A percentile compares a stretch with the other conserved stretches of the same genome.
Conservation (phyloP, 2,797 vertebrate species). For the Sebastes hubbsi region DNA sequence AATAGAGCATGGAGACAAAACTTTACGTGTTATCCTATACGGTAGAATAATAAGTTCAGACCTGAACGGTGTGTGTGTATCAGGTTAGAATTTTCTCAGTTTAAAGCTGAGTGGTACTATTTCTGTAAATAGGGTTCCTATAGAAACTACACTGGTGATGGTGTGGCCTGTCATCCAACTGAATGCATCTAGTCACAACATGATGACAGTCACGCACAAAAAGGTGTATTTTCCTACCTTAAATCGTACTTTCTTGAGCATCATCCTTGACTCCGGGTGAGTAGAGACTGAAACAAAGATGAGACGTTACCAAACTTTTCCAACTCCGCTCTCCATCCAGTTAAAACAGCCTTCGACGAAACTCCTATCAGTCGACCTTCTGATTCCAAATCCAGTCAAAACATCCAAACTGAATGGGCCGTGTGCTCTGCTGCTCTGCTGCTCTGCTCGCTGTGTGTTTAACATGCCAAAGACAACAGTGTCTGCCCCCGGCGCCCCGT, state of each 20-base stretch:
- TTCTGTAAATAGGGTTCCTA: too few species aligned
- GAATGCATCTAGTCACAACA: too few species aligned
- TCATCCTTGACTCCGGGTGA: conserved; percentile 53
- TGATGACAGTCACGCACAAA: neutral
- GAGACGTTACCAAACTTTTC: neutral
- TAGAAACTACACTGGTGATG: too few species aligned
- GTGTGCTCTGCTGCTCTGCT: conserved; percentile 6
- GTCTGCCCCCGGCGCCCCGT: conserved; percentile 41
- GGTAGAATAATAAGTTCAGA: neutral
- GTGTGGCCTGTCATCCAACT: too few species aligned
- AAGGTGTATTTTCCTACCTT: conserved; percentile 67
- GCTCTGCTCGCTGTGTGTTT: conserved; percentile 19
- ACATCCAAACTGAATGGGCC: conserved; percentile 26
- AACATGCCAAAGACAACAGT: conserved; percentile 63
- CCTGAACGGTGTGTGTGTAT: neutral
- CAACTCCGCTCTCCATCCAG: conserved; percentile 24
- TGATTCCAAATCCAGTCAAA: conserved; percentile 10
- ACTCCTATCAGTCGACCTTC: neutral
- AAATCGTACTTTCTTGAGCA: conserved; percentile 83
- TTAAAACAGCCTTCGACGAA: neutral
- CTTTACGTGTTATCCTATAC: neutral
- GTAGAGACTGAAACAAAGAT: neutral
- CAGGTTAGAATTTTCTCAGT: too few species aligned
- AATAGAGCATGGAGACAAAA: too few species aligned
- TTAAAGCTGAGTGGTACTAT: too few species aligned